These are phyloP conservation scores for Potamilus streckersoni DNA, from an alignment of 1,140 invertebrate species.

Conservation along the genomic window DNA sequence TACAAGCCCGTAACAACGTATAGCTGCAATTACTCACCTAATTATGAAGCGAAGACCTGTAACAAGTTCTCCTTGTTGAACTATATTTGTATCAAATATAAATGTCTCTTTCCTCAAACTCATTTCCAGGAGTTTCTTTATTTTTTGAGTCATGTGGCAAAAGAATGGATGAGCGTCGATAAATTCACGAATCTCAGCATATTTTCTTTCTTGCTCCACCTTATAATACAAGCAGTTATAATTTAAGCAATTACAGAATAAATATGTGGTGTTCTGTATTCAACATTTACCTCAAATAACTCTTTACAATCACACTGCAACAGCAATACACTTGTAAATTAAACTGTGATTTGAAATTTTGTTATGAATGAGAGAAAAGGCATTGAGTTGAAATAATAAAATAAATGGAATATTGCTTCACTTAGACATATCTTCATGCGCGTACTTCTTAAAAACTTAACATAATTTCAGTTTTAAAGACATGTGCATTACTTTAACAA, in stretches of 20 bases:
- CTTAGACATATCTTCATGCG: too few relatives aligned
- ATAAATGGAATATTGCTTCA: background rate
- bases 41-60: conserved; percentile 59
- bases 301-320: too few relatives aligned
- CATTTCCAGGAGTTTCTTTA: conserved; percentile 62
- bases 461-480: too few relatives aligned
- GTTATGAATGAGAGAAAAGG: background rate
- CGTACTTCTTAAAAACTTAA: too few relatives aligned
- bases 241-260: background rate
- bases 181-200: conserved; percentile 51
- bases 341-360: background rate
- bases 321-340: too few relatives aligned
- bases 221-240: conserved; percentile 27
- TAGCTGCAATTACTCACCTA: conserved; percentile 33
- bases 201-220: conserved; percentile 54
- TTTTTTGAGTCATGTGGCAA: conserved; percentile 49
- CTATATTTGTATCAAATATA: conserved; percentile 55
- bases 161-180: conserved; percentile 60
- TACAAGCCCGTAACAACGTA: background rate
- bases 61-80: conserved; percentile 54
- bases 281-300: background rate
- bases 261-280: background rate
- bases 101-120: conserved; percentile 57
- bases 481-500: too few relatives aligned
- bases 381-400: background rate